Evolutionary conservation across 2,113 vertebrate species (phyloP), one percentile per base, ranked within the genome.

Genomic region (Megaceryle maxima): DNA sequence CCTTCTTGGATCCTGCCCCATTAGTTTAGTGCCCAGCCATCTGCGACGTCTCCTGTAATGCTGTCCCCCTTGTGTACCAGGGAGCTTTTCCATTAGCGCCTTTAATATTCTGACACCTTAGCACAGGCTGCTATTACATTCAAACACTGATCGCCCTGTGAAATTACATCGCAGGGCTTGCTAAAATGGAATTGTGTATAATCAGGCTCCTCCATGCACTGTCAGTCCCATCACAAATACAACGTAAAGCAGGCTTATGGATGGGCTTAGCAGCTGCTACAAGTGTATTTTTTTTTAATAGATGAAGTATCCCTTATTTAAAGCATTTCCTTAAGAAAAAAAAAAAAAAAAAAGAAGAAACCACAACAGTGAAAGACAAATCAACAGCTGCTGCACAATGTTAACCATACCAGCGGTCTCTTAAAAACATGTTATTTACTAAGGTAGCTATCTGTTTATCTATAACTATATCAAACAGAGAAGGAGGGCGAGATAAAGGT

Each of bases 11-110:
- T 98, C 98, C 98, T 98, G 99, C 99, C 98, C 99, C 99, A 99
- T 99, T 99, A 99, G 99, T 98, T 99, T 98, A 98, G 98, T 98
- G 99, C 98, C 98, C 99, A 99, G 99, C 96, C 98, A 99, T 99
- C 99, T 99, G 99, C 99, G 98, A 99, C 99, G 98, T 98, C 98
- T 98, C 98, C 97, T 98, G 99, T 99, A 99, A 99, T 98, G 98
- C 98, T 98, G 98, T 98, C 97, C 98, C 98, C 98, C 99, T 98
- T 99, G 99, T 99, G 98, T 98, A 99, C 98, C 98, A 98, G 98
- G 99, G 98, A 99, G 99, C 98, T 99, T 99, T 99, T 99, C 99
- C 99, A 99, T 99, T 99, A 99, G 99, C 97, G 98, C 99, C 98
- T 99, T 99, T 99, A 99, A 99, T 99, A 98, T 99, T 99, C 99